Percentiles rank a stretch among this genome's conserved stretches.
Evolutionary conservation across 2,888 invertebrate genomes (phyloP).

Genomic region (Linnaemya tessellans): DNA sequence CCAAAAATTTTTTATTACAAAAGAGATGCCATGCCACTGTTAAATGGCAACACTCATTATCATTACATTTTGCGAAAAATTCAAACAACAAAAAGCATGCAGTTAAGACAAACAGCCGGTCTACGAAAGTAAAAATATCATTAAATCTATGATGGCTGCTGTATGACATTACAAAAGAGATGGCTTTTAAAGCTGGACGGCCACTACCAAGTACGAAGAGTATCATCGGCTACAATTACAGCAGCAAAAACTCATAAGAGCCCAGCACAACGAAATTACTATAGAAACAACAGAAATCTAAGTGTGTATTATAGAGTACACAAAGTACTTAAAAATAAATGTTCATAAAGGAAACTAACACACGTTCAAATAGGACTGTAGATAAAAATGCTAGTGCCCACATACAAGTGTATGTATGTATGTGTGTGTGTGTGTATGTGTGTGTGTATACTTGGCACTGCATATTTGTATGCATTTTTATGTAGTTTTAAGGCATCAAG

Average conservation of each 20-base stretch:
- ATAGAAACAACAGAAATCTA: constrained; percentile 6
- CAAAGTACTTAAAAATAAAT: constrained; percentile 61
- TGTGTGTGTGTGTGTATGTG: not conserved
- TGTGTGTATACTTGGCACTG: too few relatives aligned
- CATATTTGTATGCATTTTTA: not conserved
- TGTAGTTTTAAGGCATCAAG: constrained; percentile 43
- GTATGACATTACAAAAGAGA: not conserved
- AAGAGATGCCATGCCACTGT: constrained; percentile 48
- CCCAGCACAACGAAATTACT: constrained; percentile 2
- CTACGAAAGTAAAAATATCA: not conserved
- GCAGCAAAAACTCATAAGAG: constrained; percentile 26
- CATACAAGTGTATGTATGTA: not conserved
- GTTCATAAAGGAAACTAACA: not conserved
- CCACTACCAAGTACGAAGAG: constrained; percentile 25
- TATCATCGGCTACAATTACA: constrained; percentile 15
- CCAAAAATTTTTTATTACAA: constrained; percentile 41
- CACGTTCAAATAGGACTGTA: not conserved
- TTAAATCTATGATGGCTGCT: constrained; percentile 15
- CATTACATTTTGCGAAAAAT: constrained; percentile 49
- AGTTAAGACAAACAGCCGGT: not conserved
- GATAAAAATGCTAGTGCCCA: not conserved
- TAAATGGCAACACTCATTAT: constrained; percentile 61
- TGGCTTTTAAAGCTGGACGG: not conserved
- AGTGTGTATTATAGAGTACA: constrained; percentile 40
- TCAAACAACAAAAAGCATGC: not conserved